These are phyloP conservation scores for Pilophorus perplexus DNA, from an alignment of 2,888 invertebrate genomes.

Conservation along the genomic window DNA sequence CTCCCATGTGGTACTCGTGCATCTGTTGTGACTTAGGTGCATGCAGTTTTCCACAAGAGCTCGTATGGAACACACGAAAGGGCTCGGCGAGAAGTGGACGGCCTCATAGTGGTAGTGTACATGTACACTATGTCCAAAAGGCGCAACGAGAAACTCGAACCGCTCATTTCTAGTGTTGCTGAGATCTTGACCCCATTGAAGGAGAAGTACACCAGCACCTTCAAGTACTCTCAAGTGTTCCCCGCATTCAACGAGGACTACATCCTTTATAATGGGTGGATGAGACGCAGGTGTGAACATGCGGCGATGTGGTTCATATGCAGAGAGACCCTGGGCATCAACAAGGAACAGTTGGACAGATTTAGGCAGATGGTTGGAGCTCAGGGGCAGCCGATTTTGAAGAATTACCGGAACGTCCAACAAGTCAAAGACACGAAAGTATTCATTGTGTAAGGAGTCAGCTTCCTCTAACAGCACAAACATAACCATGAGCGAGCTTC, in stretches of 20 bases:
- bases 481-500: background rate
- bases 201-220: conserved; percentile 8
- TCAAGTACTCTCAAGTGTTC: conserved; percentile 12
- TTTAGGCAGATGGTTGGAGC: background rate
- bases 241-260: conserved; percentile 32
- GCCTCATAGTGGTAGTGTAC: conserved; percentile 26
- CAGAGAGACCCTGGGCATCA: conserved; percentile 23
- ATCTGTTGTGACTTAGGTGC: background rate
- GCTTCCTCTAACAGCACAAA: background rate
- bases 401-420: conserved; percentile 16
- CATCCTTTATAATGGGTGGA: conserved; percentile 33
- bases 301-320: conserved; percentile 29
- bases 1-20: background rate
- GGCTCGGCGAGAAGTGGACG: conserved; percentile 21
- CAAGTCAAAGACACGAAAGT: conserved; percentile 15
- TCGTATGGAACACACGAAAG: conserved; percentile 24
- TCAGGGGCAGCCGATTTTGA: conserved; percentile 14
- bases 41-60: conserved; percentile 26
- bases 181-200: background rate
- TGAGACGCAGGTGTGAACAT: conserved; percentile 20
- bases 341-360: background rate
- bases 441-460: conserved; percentile 9
- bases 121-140: conserved; percentile 11
- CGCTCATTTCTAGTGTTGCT: background rate
- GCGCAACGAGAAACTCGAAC: background rate